Base-by-base conservation (phyloP, 2,888 invertebrate species). In the Globia sparganii region DNA sequence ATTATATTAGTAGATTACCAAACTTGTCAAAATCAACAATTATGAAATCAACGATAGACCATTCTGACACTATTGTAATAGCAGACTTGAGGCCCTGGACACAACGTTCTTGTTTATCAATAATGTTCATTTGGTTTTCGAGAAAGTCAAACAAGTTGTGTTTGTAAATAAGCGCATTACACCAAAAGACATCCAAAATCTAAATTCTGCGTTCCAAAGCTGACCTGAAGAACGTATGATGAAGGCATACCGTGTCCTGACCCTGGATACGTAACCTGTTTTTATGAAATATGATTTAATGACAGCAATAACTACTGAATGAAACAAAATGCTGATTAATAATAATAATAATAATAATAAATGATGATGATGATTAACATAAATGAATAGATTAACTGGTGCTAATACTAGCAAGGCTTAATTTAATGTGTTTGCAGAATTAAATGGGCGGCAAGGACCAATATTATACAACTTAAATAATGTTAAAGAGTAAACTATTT, bases 181-280 rank as follows among this genome's bases (percentile, higher is more conserved):
- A 72, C 62, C 40, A 74, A 81, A 84, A 66, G 28, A 70, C 71
- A 78, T 68, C 59, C 62, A 77, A 67, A 67, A 71, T 69, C 58
- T n/a, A 25, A 49, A 78, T 62, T 70, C 34, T 25, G 25, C 11
- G 5, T 25, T 61, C 9, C 21, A 40, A 46, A 77, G 77, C 86
- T 87, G 72, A 86, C 86, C 86, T 87, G 83, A 31, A 72, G 64
- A 31, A 28, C 21, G 43, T 78, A 65, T 53, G 74, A 40, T 70
- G 78, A 68, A 66, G 61, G 59, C 46, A 75, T 75, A 74, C 28
- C 72, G 31, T 71, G 28, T 74, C n/a, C 66, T 75, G 80, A 76
- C 72, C 74, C 77, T 67, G 85, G 77, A 81, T 78, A 79, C 83
- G 85, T 69, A 80, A 87, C 86, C 83, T 85, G 85, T 85, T 80